Evolutionary conservation across 1,140 invertebrate species (phyloP), one percentile per base, ranked within the genome.

Genomic region (Anoplophora glabripennis): DNA sequence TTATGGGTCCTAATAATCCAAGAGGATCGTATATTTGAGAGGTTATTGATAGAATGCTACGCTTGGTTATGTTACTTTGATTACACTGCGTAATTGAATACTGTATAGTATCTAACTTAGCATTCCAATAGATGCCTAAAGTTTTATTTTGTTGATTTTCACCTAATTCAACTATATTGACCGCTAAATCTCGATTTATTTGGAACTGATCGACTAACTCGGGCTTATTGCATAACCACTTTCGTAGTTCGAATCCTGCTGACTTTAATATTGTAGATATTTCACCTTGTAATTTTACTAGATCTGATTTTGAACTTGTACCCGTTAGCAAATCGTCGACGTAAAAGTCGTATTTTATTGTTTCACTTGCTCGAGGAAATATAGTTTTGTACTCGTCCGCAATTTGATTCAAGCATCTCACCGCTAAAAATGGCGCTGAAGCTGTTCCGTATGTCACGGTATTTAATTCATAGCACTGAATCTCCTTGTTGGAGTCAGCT

Each of bases 291-390:
- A 57, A 15, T 12, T 15, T 15, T 28, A 49, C 36, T 4, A 72
- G 68, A 2, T 46, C 10, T 41, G 61, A 46, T 7, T 54, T 5
- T 10, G n/a, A 46, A 40, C 69, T 41, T 7, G 63, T 61, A 15
- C 72, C 72, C 4, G 67, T 63, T 1, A 77, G 40, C 7, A 75
- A n/a, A 61, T 79, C 75, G 44, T 78, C 76, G 1, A 77, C 68
- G 49, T 76, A 79, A 33, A 72, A 71, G 52, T 74, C 68, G 14
- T 15, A 48, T 14, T 8, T 15, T 8, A 69, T 55, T 15, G 62
- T 54, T 45, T 58, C 18, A 33, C 63, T 37, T n/a, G 58, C 65
- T 5, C n/a, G 10, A 33, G 70, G 61, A 60, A 51, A 72, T 9
- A 37, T 52, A 5, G 49, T 58, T 18, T 41, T 46, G 21, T 15